Base-by-base conservation (phyloP, 2,797 vertebrate genomes). In the Lophotriccus pileatus region DNA sequence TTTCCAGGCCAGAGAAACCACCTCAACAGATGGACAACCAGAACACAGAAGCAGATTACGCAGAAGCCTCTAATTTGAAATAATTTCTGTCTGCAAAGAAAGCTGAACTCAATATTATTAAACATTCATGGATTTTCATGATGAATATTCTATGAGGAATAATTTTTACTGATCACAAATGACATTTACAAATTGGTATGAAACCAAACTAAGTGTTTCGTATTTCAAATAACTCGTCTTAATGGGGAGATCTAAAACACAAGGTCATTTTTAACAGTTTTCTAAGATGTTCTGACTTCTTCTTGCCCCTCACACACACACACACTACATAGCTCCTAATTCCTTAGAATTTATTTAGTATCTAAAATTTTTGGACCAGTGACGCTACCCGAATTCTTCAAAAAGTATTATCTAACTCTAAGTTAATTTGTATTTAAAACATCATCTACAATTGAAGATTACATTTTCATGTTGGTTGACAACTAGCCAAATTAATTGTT, bases 51-150 rank as follows among this genome's bases (percentile, higher is more conserved):
- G 58, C 67, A 95, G 70, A 91, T 60, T 82, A 91, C 1, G 41
- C 47, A 89, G 84, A 56, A 92, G 85, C 46, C 83, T 90, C 72
- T 80, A 84, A 94, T 93, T 94, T 90, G 64, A 96, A 94, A 90
- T 74, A 7, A 74, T 64, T 82, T 94, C 74, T 96, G 60, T 53
- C 87, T 88, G 80, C 58, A 84, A 93, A 86, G 75, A 82, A 91
- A 93, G 74, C 64, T 94, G 83, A 96, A 82, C 36, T 80, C 87
- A 80, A 21, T 87, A 87, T 85, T 93, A 93, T 67, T 66, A 95
- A 95, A 94, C 83, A 94, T 77, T 87, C 70, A 36, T 58, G 47
- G 91, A 74, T 94, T 95, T 94, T 91, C 77, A 72, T 32, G 23
- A 85, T 0, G 3, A 68, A 47, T 82, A 90, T 62, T 94, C 74